Evolutionary conservation across 2,888 invertebrate species (phyloP).

Genomic region (Allacma fusca): DNA sequence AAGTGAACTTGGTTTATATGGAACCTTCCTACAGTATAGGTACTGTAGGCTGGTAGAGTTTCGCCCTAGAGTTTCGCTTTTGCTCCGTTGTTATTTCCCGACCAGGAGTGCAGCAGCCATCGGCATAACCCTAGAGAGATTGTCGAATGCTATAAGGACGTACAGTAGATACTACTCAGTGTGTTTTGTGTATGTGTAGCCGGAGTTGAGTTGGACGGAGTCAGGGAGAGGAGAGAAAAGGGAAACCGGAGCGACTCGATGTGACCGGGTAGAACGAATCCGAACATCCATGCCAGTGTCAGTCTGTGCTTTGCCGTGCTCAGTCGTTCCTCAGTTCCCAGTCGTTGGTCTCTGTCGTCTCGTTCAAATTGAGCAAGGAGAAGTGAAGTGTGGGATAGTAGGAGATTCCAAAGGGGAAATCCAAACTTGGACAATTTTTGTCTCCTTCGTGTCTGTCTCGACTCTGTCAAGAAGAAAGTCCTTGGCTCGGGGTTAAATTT

Average conservation of each 20-base stretch:
- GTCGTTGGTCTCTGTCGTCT: neutral
- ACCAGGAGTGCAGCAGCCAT: too few species aligned
- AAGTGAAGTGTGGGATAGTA: neutral
- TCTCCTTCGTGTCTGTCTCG: neutral
- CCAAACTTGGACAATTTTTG: neutral
- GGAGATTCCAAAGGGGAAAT: constrained; percentile 1
- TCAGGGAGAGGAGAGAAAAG: neutral
- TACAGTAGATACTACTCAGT: too few species aligned
- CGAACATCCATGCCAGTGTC: constrained; percentile 42
- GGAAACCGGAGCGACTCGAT: constrained; percentile 13
- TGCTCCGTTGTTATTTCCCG: too few species aligned
- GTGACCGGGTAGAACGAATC: constrained; percentile 18
- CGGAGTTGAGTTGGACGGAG: neutral
- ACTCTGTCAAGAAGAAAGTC: neutral
- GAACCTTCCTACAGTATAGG: too few species aligned
- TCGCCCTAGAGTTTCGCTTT: too few species aligned
- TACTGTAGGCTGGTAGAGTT: neutral
- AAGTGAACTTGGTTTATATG: too few species aligned
- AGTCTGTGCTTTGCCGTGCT: constrained; percentile 52
- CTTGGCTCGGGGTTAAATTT: neutral
- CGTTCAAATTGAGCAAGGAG: neutral
- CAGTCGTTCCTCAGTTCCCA: constrained; percentile 41
- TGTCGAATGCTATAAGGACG: neutral
- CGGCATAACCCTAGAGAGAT: too few species aligned
- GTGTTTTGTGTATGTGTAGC: neutral